phyloP scores from a whole-genome alignment of 30 jellyfish, hydroid and myxozoan species.

The Chrysaora quinquecirrha region DNA sequence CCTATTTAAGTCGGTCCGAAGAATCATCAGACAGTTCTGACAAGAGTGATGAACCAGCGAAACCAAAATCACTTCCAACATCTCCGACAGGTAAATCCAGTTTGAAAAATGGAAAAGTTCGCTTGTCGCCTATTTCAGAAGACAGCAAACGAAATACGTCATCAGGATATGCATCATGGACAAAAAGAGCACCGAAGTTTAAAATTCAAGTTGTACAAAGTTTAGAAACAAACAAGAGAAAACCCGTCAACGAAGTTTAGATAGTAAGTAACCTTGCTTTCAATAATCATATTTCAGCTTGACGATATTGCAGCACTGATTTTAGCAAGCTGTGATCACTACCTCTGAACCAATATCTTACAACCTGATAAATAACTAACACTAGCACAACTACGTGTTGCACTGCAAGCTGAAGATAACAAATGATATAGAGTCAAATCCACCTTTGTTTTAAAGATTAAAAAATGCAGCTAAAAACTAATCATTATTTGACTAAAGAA shows the following conservation, averaged over 20 bases:
- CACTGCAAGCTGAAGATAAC: too few relatives aligned
- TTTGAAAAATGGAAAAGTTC: constrained; percentile 50
- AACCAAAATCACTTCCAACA: constrained; percentile 52
- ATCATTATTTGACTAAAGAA: too few relatives aligned
- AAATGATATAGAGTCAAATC: too few relatives aligned
- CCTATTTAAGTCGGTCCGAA: constrained; percentile 50
- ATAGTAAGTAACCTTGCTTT: too few relatives aligned
- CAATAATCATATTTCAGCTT: too few relatives aligned
- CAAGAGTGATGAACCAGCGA: constrained; percentile 55
- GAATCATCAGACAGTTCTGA: constrained; percentile 72
- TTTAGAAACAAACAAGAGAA: constrained; percentile 42
- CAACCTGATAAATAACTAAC: too few relatives aligned
- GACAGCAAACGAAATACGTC: background rate
- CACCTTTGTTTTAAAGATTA: too few relatives aligned
- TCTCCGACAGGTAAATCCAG: constrained; percentile 45
- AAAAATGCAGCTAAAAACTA: too few relatives aligned
- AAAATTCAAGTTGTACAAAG: constrained; percentile 74
- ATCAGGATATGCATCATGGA: constrained; percentile 23
- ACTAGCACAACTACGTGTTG: too few relatives aligned
- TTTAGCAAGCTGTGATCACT: too few relatives aligned
- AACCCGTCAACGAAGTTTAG: constrained; percentile 45
- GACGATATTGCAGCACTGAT: too few relatives aligned
- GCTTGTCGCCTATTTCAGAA: constrained; percentile 71
- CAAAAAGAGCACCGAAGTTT: constrained; percentile 58
- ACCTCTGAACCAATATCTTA: too few relatives aligned